These are phyloP conservation scores for Enteromius radiatus DNA, from an alignment of 2,797 vertebrate species.

Conservation along the genomic window DNA sequence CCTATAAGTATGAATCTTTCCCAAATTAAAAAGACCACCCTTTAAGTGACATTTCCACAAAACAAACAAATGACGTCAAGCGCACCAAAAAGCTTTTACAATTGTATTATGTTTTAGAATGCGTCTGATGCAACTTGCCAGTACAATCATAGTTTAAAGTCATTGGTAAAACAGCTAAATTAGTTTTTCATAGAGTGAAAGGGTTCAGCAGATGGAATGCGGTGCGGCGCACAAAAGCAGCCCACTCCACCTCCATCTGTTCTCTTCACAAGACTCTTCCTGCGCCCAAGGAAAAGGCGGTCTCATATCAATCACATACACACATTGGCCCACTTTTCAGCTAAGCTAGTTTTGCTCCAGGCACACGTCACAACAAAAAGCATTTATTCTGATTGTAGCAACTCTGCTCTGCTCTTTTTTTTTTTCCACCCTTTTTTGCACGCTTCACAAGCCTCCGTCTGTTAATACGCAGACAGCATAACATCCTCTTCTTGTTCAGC, in stretches of 20 bases:
- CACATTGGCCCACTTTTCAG: slow-evolving; percentile 43
- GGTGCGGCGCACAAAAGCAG: slow-evolving; percentile 46
- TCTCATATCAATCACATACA: slow-evolving; percentile 44
- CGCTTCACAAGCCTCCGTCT: slow-evolving; percentile 73
- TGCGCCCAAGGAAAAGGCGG: slow-evolving; percentile 34
- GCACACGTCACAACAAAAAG: slow-evolving; percentile 10
- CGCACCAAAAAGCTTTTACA: background rate
- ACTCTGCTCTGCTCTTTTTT: slow-evolving; percentile 6
- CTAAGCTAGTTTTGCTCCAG: slow-evolving; percentile 20
- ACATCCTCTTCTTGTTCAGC: slow-evolving; percentile 50
- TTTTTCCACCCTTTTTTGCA: slow-evolving; percentile 54
- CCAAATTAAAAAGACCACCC: background rate
- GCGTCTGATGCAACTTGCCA: background rate
- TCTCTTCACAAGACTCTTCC: slow-evolving; percentile 43
- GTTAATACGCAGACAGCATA: slow-evolving; percentile 48
- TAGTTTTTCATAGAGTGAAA: slow-evolving; percentile 34
- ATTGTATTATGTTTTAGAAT: background rate
- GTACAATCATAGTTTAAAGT: background rate
- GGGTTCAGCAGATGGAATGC: slow-evolving; percentile 54
- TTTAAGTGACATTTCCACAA: background rate
- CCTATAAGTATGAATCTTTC: slow-evolving; percentile 17
- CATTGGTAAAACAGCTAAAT: background rate
- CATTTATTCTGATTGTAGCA: slow-evolving; percentile 18
- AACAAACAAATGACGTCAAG: background rate
- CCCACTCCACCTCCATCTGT: slow-evolving; percentile 57